Evolutionary conservation across 1,140 invertebrate species (phyloP).

Genomic region (Caenorhabditis brenneri): DNA sequence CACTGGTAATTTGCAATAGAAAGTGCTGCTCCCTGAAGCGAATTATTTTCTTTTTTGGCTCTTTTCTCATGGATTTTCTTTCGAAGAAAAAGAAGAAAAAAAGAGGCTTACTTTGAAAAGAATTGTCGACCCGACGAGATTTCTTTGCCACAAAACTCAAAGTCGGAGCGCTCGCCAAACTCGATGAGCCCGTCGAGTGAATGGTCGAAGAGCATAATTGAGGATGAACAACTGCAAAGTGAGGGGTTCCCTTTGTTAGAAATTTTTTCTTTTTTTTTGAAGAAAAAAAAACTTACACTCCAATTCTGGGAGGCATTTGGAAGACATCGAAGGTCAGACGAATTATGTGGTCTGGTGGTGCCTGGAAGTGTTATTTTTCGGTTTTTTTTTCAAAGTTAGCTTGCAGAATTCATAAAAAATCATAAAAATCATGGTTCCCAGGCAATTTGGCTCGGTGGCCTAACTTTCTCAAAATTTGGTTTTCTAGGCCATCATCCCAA

Average conservation of each 20-base stretch:
- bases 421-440: too few relatives aligned
- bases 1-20: slow-evolving; percentile 48
- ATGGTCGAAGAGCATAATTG: slow-evolving; percentile 48
- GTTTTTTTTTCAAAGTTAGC: too few relatives aligned
- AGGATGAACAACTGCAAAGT: neutral
- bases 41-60: neutral
- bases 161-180: slow-evolving; percentile 30
- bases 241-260: neutral
- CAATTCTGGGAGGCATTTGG: slow-evolving; percentile 36
- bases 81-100: neutral
- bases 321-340: slow-evolving; percentile 46
- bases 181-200: slow-evolving; percentile 39
- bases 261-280: neutral
- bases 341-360: slow-evolving; percentile 46
- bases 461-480: too few relatives aligned
- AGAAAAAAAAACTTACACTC: slow-evolving; percentile 48
- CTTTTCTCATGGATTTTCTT: neutral
- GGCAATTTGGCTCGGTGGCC: too few relatives aligned
- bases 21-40: slow-evolving; percentile 48
- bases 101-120: slow-evolving; percentile 38
- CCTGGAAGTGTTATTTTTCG: neutral
- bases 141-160: slow-evolving; percentile 47
- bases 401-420: neutral
- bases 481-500: too few relatives aligned
- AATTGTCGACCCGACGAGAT: slow-evolving; percentile 38